Percentiles rank a stretch among this genome's conserved stretches.
Conservation (phyloP, 2,113 vertebrate genomes). For the Hippotragus niger region DNA sequence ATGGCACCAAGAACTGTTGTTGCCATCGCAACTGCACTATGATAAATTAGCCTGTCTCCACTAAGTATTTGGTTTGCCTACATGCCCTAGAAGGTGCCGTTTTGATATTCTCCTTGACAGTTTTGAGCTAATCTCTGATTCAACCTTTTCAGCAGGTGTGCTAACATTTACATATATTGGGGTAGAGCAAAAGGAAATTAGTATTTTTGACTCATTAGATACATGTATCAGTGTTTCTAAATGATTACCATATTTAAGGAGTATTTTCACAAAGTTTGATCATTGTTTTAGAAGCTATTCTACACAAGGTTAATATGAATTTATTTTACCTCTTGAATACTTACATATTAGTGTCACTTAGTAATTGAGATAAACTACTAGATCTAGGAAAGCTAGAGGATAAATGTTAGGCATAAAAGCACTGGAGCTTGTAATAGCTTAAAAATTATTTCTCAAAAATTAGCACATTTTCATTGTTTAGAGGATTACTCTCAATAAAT, state of each 20-base stretch:
- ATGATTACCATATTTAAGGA: slow-evolving; percentile 59
- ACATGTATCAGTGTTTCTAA: slow-evolving; percentile 26
- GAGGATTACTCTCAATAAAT: slow-evolving; percentile 49
- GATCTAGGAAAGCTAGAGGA: slow-evolving; percentile 57
- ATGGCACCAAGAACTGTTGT: slow-evolving; percentile 80
- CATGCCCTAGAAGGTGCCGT: slow-evolving; percentile 78
- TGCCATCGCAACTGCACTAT: slow-evolving; percentile 86
- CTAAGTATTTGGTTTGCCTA: slow-evolving; percentile 84
- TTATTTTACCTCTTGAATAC: slow-evolving; percentile 62
- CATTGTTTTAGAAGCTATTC: slow-evolving; percentile 25
- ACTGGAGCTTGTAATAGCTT: slow-evolving; percentile 50
- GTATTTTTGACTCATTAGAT: slow-evolving; percentile 38
- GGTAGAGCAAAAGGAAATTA: slow-evolving; percentile 40
- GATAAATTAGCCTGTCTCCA: slow-evolving; percentile 87
- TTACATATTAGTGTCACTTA: slow-evolving; percentile 56
- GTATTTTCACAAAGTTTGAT: slow-evolving; percentile 42
- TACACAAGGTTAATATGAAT: slow-evolving; percentile 63
- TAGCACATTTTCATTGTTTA: slow-evolving; percentile 48
- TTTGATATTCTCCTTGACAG: slow-evolving; percentile 63
- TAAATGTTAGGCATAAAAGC: slow-evolving; percentile 43
- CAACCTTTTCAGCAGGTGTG: slow-evolving; percentile 58
- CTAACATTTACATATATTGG: slow-evolving; percentile 66
- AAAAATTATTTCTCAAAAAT: slow-evolving; percentile 72
- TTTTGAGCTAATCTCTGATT: slow-evolving; percentile 68
- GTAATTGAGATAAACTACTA: slow-evolving; percentile 75